Percentiles rank a stretch among this genome's conserved stretches.
phyloP scores from a whole-genome alignment of 1,140 invertebrate species.

The Sycobia sp. region DNA sequence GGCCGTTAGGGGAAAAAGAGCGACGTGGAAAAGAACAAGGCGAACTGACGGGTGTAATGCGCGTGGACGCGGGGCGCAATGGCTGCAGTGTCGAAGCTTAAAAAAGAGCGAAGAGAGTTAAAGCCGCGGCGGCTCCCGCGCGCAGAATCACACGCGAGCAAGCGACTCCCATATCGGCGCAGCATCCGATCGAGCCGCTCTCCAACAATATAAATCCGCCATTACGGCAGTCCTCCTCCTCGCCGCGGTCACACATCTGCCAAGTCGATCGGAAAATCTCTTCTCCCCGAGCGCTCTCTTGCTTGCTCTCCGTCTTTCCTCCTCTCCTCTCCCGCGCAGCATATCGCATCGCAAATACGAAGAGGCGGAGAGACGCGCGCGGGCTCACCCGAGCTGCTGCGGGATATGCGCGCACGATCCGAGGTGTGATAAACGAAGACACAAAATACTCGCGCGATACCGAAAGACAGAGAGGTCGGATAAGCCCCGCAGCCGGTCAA shows the following conservation, averaged over 20 bases:
- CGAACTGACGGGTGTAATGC: too few relatives aligned
- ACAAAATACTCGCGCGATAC: neutral
- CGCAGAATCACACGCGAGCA: neutral
- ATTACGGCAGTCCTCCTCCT: neutral
- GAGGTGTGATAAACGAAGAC: conserved; percentile 13
- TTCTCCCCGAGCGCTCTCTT: too few relatives aligned
- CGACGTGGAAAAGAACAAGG: too few relatives aligned
- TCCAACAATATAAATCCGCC: conserved; percentile 24
- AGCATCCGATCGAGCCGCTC: neutral
- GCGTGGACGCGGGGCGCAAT: too few relatives aligned
- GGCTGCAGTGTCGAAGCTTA: too few relatives aligned
- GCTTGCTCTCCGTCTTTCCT: too few relatives aligned
- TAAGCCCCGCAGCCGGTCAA: neutral
- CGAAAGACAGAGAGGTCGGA: neutral
- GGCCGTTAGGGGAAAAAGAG: too few relatives aligned
- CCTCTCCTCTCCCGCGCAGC: too few relatives aligned
- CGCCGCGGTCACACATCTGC: neutral
- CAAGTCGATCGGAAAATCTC: conserved; percentile 17
- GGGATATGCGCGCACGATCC: neutral
- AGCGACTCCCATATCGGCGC: neutral
- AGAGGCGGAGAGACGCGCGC: neutral
- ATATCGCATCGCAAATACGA: neutral
- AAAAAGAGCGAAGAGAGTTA: neutral
- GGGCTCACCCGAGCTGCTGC: too few relatives aligned
- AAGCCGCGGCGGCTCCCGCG: too few relatives aligned